Evolutionary conservation across 2,797 vertebrate genomes (phyloP).

Genomic region (Chelmon rostratus): DNA sequence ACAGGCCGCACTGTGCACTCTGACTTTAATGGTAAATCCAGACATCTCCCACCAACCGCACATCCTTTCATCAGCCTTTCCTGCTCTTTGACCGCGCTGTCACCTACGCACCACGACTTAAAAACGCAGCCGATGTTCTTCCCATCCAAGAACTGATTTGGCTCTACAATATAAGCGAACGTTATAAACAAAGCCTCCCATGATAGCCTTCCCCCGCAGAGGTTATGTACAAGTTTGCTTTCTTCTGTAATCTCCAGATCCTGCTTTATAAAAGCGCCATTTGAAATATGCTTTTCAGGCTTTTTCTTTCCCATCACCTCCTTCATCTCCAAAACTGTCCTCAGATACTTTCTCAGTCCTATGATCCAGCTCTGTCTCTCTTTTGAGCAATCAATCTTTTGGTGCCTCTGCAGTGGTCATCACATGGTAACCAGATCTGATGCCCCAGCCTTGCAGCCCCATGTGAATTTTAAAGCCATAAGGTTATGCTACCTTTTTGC

Average conservation of each 20-base stretch:
- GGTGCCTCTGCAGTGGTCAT: neutral
- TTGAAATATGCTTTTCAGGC: constrained; percentile 32
- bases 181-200: constrained; percentile 37
- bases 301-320: constrained; percentile 1
- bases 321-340: constrained; percentile 23
- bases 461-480: constrained; percentile 21
- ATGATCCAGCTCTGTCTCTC: neutral
- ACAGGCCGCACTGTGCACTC: constrained; percentile 14
- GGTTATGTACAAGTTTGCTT: constrained; percentile 43
- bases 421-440: constrained; percentile 10
- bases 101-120: constrained; percentile 26
- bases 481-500: constrained; percentile 29
- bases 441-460: neutral
- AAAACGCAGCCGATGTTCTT: constrained; percentile 16
- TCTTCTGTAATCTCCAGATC: constrained; percentile 46
- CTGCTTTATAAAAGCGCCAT: constrained; percentile 31
- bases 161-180: constrained; percentile 35
- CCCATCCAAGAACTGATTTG: constrained; percentile 7
- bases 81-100: constrained; percentile 11
- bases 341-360: constrained; percentile 15
- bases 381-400: constrained; percentile 11
- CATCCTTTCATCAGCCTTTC: constrained; percentile 14
- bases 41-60: constrained; percentile 17
- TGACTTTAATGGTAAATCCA: constrained; percentile 37
- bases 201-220: constrained; percentile 29